Base-by-base conservation (phyloP, 2,113 vertebrate genomes). In the Rana temporaria region DNA sequence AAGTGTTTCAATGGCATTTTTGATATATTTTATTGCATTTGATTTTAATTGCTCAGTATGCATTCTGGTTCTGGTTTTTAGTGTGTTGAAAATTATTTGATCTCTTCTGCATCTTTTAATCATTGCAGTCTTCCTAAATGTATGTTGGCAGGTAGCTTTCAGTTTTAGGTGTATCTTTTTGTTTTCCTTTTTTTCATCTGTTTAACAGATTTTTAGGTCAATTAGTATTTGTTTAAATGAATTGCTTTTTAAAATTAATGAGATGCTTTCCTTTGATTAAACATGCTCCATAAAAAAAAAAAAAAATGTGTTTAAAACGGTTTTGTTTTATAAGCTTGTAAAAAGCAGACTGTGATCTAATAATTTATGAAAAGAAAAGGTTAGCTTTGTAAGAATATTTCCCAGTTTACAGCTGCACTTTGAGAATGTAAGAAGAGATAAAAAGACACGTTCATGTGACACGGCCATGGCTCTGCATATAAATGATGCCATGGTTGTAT, bases 201-300 rank as follows among this genome's bases (percentile, higher is more conserved):
- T 76, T 22, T 16, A 38, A 38, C 17, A 12, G 71, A n/a, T 38
- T 59, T 59, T 20, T 34, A 48, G 56, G 57, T 63, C 59, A 63
- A 63, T 76, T 62, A 76, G 57, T 76, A 57, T 76, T 76, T 48
- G 56, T 76, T 62, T 62, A 62, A 48, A 76, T 34, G 3, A 76
- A 76, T 76, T 76, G 56, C 57, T 56, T 22, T 62, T 76, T 62
- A 76, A 76, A 76, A 76, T 76, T 42, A 76, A 76, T 76, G 73
- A 76, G 73, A 76, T 42, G 4, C 15, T 76, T 60, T 62, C 12
- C 72, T 75, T 75, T 60, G 72, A 75, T 75, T 75, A 75, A 75
- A 20, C 56, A 8, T 6, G 56, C 30, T 60, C 56, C 2, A 38
- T 38, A 32, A 24, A 22, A 32, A 24, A 18, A 76, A 63, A 18